Base-by-base conservation (phyloP, 2,113 vertebrate genomes). In the Crotalus helleri region DNA sequence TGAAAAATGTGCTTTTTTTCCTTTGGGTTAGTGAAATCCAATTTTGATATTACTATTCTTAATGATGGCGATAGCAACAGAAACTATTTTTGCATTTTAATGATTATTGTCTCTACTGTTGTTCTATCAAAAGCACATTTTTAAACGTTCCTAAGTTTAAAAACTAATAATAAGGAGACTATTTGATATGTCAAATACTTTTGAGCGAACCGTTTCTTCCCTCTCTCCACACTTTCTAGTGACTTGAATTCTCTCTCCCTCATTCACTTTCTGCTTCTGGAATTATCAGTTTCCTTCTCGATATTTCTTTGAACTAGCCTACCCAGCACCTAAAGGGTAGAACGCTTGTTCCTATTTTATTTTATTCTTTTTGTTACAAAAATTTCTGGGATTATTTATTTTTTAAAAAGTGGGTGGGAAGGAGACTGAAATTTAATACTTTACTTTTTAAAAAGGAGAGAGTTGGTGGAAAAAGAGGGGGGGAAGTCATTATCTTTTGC, bases 51-150 rank as follows among this genome's bases (percentile, higher is more conserved):
- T 49, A 29, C 81, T 51, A 7, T 92, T 81, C 74, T 81, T 92
- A 88, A 46, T 44, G 51, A 58, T 46, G 39, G 69, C 24, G 94
- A 95, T 91, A 93, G 90, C 95, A 95, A 93, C 94, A 92, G 95
- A 93, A 93, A 92, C 91, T 64, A 21, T 39, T 95, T 96, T 97
- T 96, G 94, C 94, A 95, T 97, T 96, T 96, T 95, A 92, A 94
- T 95, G 94, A 93, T 94, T 92, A 90, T 87, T 91, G 81, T 64
- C 88, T 93, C 93, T 96, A 93, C 93, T 94, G 85, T 95, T 96
- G 29, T 61, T 90, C 69, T 33, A 46, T 29, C 74, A 86, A 81
- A 90, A 61, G n/a, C 57, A 90, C 88, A 21, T 90, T 86, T 96
- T 96, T 95, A 91, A 95, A 93, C 54, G 69, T 89, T 92, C 93